Percentiles rank a stretch among this genome's conserved stretches.
phyloP scores from a whole-genome alignment of 2,113 vertebrate species.

The Nothobranchius furzeri region DNA sequence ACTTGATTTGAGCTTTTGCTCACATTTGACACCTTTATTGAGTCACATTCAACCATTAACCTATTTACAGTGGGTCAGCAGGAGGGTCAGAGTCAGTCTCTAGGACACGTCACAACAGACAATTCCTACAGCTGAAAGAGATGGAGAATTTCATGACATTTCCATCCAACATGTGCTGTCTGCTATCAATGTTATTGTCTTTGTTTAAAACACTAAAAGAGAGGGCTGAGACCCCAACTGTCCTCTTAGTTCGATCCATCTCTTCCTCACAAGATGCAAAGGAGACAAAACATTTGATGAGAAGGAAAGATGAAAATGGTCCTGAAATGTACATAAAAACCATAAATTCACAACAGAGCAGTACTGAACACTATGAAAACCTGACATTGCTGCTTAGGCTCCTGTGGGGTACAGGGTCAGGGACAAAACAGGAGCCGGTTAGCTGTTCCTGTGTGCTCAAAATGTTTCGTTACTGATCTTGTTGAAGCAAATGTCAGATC shows the following conservation, averaged over 20 bases:
- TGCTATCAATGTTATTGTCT: constrained; percentile 12
- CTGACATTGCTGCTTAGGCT: too few species aligned
- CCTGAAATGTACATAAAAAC: too few species aligned
- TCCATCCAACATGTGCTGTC: not conserved
- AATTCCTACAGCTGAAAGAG: constrained; percentile 5
- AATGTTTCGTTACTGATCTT: too few species aligned
- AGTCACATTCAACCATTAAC: not conserved
- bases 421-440: too few species aligned
- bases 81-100: constrained; percentile 13
- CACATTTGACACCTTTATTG: not conserved
- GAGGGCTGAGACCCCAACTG: constrained; percentile 9
- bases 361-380: not conserved
- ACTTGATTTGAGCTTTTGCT: too few species aligned
- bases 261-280: constrained; percentile 24
- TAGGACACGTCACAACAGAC: constrained; percentile 24
- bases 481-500: too few species aligned
- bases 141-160: constrained; percentile 2
- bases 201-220: constrained; percentile 5
- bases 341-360: not conserved
- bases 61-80: not conserved
- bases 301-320: not conserved
- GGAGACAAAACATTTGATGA: constrained; percentile 6
- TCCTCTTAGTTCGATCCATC: constrained; percentile 29
- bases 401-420: too few species aligned
- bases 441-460: too few species aligned